phyloP scores from a whole-genome alignment of 2,797 vertebrate species.

The Intellagama lesueurii region DNA sequence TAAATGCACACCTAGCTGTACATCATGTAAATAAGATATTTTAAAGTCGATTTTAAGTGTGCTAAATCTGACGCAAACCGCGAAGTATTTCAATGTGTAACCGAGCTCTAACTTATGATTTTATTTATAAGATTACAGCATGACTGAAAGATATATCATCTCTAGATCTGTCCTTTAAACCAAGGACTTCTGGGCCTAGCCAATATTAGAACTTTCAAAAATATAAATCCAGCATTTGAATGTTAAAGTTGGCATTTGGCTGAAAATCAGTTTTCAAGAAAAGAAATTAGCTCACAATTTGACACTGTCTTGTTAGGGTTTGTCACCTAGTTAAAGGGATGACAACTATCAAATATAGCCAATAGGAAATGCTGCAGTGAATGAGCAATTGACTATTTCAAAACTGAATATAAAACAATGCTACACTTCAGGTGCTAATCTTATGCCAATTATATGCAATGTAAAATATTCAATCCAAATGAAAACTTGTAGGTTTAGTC shows the following conservation, averaged over 20 bases:
- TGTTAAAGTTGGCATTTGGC: not conserved
- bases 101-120: too few relatives aligned
- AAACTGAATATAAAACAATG: not conserved
- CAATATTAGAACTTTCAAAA: too few relatives aligned
- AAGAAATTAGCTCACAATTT: not conserved
- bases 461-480: conserved; percentile 1
- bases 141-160: too few relatives aligned
- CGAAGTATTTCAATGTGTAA: too few relatives aligned
- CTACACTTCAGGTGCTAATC: not conserved
- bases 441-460: not conserved
- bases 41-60: too few relatives aligned
- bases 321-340: not conserved
- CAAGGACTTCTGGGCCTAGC: too few relatives aligned
- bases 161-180: too few relatives aligned
- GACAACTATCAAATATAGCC: not conserved
- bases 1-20: too few relatives aligned
- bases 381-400: not conserved
- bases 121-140: too few relatives aligned
- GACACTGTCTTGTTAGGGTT: not conserved
- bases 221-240: not conserved
- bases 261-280: not conserved
- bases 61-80: too few relatives aligned
- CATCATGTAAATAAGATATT: too few relatives aligned
- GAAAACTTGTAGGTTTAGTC: not conserved
- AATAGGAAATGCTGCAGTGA: not conserved